phyloP scores from a whole-genome alignment of 2,888 invertebrate genomes.

The Philereme transversata region DNA sequence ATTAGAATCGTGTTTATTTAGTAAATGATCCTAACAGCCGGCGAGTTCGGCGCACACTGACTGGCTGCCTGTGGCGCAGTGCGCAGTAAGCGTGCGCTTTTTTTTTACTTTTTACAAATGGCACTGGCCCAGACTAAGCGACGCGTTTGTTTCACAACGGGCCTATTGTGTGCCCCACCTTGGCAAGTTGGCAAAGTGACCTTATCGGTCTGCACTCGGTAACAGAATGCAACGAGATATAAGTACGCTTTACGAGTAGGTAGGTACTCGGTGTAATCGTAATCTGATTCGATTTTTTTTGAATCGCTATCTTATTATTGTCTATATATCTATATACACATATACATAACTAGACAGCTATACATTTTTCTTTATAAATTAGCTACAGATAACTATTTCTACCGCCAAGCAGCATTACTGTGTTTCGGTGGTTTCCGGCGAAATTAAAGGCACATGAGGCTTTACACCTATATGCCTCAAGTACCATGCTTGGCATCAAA shows the following conservation, averaged over 20 bases:
- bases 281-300: background rate
- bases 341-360: no score
- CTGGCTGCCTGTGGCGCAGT: conserved; percentile 44
- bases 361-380: no score
- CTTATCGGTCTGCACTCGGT: conserved; percentile 77
- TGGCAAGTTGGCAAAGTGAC: conserved; percentile 63
- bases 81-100: conserved; percentile 48
- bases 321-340: no score
- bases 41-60: conserved; percentile 66
- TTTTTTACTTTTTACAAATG: conserved; percentile 58
- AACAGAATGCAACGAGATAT: conserved; percentile 56
- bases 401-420: no score
- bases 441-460: no score
- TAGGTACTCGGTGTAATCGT: background rate
- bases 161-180: conserved; percentile 66
- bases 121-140: conserved; percentile 44
- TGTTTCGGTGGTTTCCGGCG: no score
- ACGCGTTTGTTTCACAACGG: conserved; percentile 54
- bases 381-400: no score
- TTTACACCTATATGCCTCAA: no score
- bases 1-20: conserved; percentile 50
- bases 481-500: no score
- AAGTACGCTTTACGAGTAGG: conserved; percentile 3
- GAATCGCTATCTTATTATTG: no score
- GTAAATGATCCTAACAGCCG: conserved; percentile 51